These are phyloP conservation scores for Hiodon tergisus DNA, from an alignment of 2,113 vertebrate species.

Conservation along the genomic window DNA sequence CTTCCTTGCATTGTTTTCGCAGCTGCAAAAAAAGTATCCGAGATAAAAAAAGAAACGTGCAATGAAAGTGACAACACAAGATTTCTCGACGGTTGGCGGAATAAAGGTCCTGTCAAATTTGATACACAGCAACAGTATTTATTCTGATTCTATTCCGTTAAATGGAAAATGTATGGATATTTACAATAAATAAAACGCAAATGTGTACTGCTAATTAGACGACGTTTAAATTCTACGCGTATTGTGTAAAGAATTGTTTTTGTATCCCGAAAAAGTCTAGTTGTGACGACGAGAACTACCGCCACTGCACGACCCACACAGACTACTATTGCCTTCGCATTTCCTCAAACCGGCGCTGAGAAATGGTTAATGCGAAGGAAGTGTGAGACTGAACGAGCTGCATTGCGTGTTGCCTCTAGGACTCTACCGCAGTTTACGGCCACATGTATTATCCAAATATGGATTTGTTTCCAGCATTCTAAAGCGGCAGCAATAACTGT, in stretches of 20 bases:
- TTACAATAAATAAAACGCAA: no score
- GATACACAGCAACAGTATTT: constrained; percentile 15
- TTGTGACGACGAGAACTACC: constrained; percentile 11
- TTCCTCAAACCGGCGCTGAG: constrained; percentile 43
- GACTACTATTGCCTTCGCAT: constrained; percentile 31
- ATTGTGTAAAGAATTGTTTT: not conserved
- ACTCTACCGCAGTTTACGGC: constrained; percentile 17
- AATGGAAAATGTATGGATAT: no score
- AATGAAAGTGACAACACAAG: constrained; percentile 34
- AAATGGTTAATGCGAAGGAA: constrained; percentile 59
- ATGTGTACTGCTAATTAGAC: no score
- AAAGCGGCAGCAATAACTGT: no score
- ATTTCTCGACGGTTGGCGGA: constrained; percentile 16
- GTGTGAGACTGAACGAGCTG: constrained; percentile 64
- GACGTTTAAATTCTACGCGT: no score
- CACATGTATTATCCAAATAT: constrained; percentile 12
- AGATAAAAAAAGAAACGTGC: constrained; percentile 25
- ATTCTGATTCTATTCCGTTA: constrained; percentile 18
- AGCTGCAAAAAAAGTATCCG: constrained; percentile 24
- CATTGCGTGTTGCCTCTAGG: constrained; percentile 55
- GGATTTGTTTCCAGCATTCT: no score
- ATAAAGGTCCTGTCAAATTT: constrained; percentile 33
- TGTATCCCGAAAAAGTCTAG: constrained; percentile 30
- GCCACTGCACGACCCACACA: constrained; percentile 39
- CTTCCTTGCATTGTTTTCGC: constrained; percentile 53